Percentiles rank a stretch among this genome's conserved stretches.
These are phyloP conservation scores for Plectrocnemia conspersa DNA, from an alignment of 1,140 invertebrate genomes.

Conservation along the genomic window DNA sequence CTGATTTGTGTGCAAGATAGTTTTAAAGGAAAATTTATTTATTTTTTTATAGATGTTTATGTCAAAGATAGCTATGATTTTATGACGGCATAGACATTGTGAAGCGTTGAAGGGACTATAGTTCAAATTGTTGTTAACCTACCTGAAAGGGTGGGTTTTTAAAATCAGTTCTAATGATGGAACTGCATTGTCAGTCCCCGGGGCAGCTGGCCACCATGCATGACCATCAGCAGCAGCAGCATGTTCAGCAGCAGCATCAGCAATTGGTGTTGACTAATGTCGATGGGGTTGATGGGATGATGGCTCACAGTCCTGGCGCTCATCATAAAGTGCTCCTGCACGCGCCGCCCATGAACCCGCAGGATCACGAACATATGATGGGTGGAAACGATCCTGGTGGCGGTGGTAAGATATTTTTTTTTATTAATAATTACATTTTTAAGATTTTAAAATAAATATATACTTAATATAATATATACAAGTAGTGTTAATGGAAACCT, in stretches of 20 bases:
- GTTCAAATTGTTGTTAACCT: too few species aligned
- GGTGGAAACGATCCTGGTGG: conserved; percentile 29
- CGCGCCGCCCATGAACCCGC: conserved; percentile 25
- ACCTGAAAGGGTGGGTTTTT: too few species aligned
- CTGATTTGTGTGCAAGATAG: too few species aligned
- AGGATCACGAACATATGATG: conserved; percentile 19
- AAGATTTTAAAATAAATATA: not conserved
- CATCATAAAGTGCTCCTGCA: conserved; percentile 31
- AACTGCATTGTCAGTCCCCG: conserved; percentile 33
- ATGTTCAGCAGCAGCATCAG: conserved; percentile 26
- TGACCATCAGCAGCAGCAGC: conserved; percentile 22
- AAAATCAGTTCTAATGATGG: too few species aligned
- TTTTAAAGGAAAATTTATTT: too few species aligned
- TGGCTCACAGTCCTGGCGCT: conserved; percentile 17
- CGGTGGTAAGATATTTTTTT: conserved; percentile 27
- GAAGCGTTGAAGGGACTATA: too few species aligned
- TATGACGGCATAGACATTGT: too few species aligned
- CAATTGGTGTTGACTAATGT: conserved; percentile 16
- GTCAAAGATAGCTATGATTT: too few species aligned
- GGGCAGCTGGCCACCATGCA: conserved; percentile 11
- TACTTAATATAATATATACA: too few species aligned
- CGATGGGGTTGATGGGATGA: conserved; percentile 24
- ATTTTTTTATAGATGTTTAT: too few species aligned
- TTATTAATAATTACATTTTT: not conserved
- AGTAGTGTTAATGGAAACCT: too few species aligned